Conservation (phyloP, 1,140 invertebrate genomes). For the Samia ricini region DNA sequence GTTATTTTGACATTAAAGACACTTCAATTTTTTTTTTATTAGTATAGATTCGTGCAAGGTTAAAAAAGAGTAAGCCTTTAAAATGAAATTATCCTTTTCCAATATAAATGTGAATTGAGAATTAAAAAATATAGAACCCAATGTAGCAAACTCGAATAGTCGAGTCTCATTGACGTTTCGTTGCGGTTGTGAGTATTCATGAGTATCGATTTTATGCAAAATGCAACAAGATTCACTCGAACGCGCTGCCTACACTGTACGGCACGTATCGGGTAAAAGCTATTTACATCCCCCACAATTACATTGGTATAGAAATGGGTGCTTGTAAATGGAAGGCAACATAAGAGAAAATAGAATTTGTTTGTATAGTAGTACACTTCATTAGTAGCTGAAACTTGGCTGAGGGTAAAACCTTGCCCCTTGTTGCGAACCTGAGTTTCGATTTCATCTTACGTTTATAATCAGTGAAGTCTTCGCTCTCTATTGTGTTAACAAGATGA, state of each 20-base stretch:
- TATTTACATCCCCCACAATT: slow-evolving; percentile 63
- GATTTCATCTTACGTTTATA: slow-evolving; percentile 41
- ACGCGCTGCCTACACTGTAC: slow-evolving; percentile 48
- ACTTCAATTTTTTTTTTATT: too few species aligned
- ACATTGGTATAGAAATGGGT: slow-evolving; percentile 54
- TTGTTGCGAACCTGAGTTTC: slow-evolving; percentile 24
- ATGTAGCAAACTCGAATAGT: slow-evolving; percentile 55
- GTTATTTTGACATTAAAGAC: too few species aligned
- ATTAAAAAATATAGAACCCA: slow-evolving; percentile 57
- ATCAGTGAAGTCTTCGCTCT: slow-evolving; percentile 31
- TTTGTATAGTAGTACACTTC: slow-evolving; percentile 46
- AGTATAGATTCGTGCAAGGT: too few species aligned
- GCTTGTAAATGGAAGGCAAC: slow-evolving; percentile 56
- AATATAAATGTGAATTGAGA: slow-evolving; percentile 38
- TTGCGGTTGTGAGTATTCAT: slow-evolving; percentile 60
- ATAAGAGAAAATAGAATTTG: slow-evolving; percentile 43
- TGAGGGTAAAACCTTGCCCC: background rate
- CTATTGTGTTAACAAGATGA: slow-evolving; percentile 37
- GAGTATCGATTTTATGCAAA: slow-evolving; percentile 77
- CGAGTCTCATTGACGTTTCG: slow-evolving; percentile 52
- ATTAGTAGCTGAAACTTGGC: slow-evolving; percentile 37
- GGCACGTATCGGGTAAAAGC: slow-evolving; percentile 46
- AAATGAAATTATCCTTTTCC: too few species aligned
- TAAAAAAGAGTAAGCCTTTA: too few species aligned
- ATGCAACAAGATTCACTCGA: slow-evolving; percentile 76